Base-by-base conservation (phyloP, 2,797 vertebrate genomes). In the Chanos chanos region DNA sequence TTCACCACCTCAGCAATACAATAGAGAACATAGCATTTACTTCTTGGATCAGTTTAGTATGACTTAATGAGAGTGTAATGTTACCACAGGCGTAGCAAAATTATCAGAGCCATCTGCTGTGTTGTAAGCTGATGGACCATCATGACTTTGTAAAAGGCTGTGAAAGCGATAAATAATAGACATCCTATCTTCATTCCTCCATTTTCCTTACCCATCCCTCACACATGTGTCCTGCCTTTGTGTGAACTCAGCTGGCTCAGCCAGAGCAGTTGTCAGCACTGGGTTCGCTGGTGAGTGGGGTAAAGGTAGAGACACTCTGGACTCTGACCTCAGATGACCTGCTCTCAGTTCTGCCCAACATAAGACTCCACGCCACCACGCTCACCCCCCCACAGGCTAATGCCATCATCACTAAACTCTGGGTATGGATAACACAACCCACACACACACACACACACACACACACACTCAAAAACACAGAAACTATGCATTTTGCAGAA, bases 321-420 rank as follows among this genome's bases (percentile, higher is more conserved):
- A 56, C 24, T 7, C 59, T 91, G 62, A 71, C 85, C 1, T 73
- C 83, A 10, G 80, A 85, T 61, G 68, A 16, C 51, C 77, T 92
- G 60, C 81, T 85, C 40, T 71, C 76, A 1, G 75, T 74, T 0
- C 56, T 90, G 57, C 82, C 83, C 0, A 72, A 69, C 58, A 74
- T 89, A 28, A 77, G 79, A 13, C 71, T 56, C 22, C 66, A 74
- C 27, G 71, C 34, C 4, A 58, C 56, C 2, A 54, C 60, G 31
- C 73, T 89, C 69, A 81, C 64, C 53, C 76, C 79, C 0, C 44
- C 76, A 5, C 87, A 89, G 61, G 75, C 75, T 58, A 85, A 81
- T 3, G 70, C 81, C 13, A 49, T 91, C 34, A 28, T 84, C 49
- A 87, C 83, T 48, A 90, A 87, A 71, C 84, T 92, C 56, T 91